Base-by-base conservation (phyloP, 2,888 invertebrate species). In the Philhelius pedissequus region DNA sequence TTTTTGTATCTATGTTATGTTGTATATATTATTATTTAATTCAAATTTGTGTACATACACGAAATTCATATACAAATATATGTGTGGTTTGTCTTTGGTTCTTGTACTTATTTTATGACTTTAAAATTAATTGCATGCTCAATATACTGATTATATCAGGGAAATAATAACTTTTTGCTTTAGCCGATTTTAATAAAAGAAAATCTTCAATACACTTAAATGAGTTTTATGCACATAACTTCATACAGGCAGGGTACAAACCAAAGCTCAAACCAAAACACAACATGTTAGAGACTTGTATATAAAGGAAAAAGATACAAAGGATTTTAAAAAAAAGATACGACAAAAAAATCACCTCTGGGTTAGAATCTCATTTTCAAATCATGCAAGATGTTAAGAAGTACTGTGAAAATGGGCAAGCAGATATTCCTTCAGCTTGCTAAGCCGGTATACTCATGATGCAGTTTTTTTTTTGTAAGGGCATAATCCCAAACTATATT, bases 341-440 rank as follows among this genome's bases (percentile, higher is more conserved):
- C 3, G 3, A 18, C 4, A 4, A 35, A 45, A 35, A 60, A 43
- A 11, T 11, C 35, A 52, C 45, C 69, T 75, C 52, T 50, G 20
- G 79, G 74, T 45, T 54, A 45, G 54, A 35, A 54, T 69, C 69
- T 54, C 80, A 22, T 80, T 75, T 80, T 80, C 62, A 69, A 80
- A 75, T 80, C 75, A 69, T 69, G 62, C 62, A 70, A 58, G 30
- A 70, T 22, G 64, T 50, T 62, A 15, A 35, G 22, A 45, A 56
- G 27, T 27, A 54, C n/a, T 27, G 30, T 43, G 66, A 69, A 70
- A 69, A 70, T 70, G 45, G 64, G 27, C 25, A 20, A 38, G 40
- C 45, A 75, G 54, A 13, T 40, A 40, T 56, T 60, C 6, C 32
- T 66, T 58, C n/a, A 48, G 18, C 32, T 54, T 54, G 54, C 18